phyloP scores from a whole-genome alignment of 2,113 vertebrate species.

The Eurypyga helias region DNA sequence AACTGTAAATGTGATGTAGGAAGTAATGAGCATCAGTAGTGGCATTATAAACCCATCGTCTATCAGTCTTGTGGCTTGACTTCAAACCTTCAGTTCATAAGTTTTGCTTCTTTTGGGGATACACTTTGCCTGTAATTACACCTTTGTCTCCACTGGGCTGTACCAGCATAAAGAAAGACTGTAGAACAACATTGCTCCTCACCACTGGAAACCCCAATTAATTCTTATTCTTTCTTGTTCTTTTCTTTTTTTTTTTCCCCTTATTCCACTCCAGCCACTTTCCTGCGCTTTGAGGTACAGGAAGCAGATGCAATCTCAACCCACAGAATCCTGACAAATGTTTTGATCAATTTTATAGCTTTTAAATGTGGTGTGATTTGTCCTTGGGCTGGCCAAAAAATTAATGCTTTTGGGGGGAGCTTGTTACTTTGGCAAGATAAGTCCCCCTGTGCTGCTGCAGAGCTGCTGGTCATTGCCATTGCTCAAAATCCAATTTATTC shows the following conservation, averaged over 20 bases:
- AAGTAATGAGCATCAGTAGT: background rate
- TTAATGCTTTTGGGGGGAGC: accelerated
- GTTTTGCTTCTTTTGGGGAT: background rate
- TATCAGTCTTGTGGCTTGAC: background rate
- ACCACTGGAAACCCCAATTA: background rate
- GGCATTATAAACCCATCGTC: background rate
- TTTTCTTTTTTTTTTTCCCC: background rate
- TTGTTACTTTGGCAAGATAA: background rate
- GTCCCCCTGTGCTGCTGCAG: background rate
- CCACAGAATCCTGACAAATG: background rate
- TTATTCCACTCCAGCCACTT: background rate
- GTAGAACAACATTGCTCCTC: background rate
- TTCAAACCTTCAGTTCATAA: background rate
- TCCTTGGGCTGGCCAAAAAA: background rate
- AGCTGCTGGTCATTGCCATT: background rate
- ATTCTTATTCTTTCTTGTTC: background rate
- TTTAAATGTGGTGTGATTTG: background rate
- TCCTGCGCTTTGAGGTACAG: background rate
- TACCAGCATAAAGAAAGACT: background rate
- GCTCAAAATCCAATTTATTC: background rate
- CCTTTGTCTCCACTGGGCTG: background rate
- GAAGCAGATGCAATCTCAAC: background rate
- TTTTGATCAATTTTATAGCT: background rate
- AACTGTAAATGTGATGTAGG: background rate
- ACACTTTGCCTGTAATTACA: background rate